Evolutionary conservation across 1,140 invertebrate species (phyloP).

Genomic region (Leptoteleia sp.): DNA sequence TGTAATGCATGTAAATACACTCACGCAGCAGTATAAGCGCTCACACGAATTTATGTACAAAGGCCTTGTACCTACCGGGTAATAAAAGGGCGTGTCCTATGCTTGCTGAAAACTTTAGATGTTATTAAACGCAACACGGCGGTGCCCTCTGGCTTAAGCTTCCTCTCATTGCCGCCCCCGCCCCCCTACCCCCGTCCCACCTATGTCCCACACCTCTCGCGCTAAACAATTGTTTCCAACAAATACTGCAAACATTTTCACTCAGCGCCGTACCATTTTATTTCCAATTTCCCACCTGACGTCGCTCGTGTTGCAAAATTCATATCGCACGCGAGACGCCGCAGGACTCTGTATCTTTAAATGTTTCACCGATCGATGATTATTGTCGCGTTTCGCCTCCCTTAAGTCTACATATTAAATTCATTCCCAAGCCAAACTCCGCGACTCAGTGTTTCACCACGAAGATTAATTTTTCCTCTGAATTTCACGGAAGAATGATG

Average conservation of each 20-base stretch:
- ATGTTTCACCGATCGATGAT: no score
- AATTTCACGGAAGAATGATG: neutral
- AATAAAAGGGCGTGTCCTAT: constrained; percentile 71
- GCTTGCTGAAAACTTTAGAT: constrained; percentile 72
- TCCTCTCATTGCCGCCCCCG: neutral
- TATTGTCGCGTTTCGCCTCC: neutral
- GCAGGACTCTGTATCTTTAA: no score
- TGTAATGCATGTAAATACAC: constrained; percentile 71
- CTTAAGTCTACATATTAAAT: constrained; percentile 5
- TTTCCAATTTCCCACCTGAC: no score
- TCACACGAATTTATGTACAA: constrained; percentile 55
- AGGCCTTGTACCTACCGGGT: constrained; percentile 62
- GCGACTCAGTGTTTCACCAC: no score
- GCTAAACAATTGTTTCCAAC: constrained; percentile 32
- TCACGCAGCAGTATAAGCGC: constrained; percentile 53
- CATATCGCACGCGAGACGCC: no score
- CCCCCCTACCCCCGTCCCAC: neutral
- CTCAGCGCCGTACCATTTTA: no score
- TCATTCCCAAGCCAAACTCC: constrained; percentile 9
- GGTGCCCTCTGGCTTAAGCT: constrained; percentile 19
- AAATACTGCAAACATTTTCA: neutral
- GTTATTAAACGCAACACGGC: constrained; percentile 72
- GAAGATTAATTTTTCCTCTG: constrained; percentile 4
- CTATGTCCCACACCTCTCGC: neutral
- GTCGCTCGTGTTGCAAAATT: no score